Evolutionary conservation across 2,113 vertebrate genomes (phyloP), one percentile per base, ranked within the genome.

Genomic region (Coracopsis vasa): DNA sequence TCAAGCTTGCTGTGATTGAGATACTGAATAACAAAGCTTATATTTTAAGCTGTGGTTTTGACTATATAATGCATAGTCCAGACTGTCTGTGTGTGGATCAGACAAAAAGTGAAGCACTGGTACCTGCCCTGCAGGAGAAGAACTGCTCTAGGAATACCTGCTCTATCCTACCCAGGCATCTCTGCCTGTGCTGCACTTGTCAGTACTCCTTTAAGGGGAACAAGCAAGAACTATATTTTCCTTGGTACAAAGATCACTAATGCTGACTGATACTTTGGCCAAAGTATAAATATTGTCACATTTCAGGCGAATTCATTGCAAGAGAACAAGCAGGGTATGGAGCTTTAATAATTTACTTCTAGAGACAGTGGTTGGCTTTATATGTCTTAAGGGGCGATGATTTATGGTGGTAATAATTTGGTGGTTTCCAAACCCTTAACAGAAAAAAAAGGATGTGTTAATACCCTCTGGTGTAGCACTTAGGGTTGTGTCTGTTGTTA

Each of bases 381-480:
- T 33, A 35, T 54, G 56, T 90, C 95, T 95, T 87, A 92, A 86
- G 90, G 95, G 77, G 81, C n/a, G 65, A 44, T 53, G 81, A 21
- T 86, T 90, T 86, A 58, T 39, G 28, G 37, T 58, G 54, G 47
- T 27, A 66, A 75, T 42, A 92, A 77, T 54, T 86, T 64, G 74
- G 39, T 64, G 47, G 74, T 79, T 90, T 93, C 91, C 41, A 92
- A 90, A 51, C 37, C 9, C 21, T 62, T 28, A 60, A 50, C 4
- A 74, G 37, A 31, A 74, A 86, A 54, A 54, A 51, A 53, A 53
- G 6, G 45, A 14, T 21, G 23, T 42, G 29, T 24, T 61, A 41
- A 29, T 61, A 39, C 21, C 18, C 4, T 13, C 3, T n/a, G n/a
- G 27, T 10, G 6, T 16, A 75, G 44, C 56, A 64, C 18, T 47